Evolutionary conservation across 2,888 invertebrate genomes (phyloP), one percentile per base, ranked within the genome.

Genomic region (Perithous albicinctus): DNA sequence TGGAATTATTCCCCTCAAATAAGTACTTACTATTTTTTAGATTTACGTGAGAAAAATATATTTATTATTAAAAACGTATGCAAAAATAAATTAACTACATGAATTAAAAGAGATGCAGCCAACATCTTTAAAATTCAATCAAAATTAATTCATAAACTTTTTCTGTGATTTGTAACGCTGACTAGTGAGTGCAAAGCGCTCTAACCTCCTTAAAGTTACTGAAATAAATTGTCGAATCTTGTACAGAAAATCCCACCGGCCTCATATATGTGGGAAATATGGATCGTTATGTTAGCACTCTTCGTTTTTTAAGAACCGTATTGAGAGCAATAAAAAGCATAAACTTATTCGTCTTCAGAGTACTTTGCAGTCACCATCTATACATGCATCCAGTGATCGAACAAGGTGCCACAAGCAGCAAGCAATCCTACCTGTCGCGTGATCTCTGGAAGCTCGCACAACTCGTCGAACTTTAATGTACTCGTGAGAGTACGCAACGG

Each of bases 361-460:
- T 1, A 51, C 48, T 69, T 46, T 54, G 12, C n/a, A 69, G 43
- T 48, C 18, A 20, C 18, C 12, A 46, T 64, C 41, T 15, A 15
- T 8, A 38, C 20, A 82, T 72, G 56, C 26, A 56, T 41, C 18
- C 41, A 8, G 56, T 32, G 56, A 38, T 56, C 29, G 43, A 10
- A 38, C 23, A 20, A n/a, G 38, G 43, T 64, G 63, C 20, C 18
- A 18, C 46, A n/a, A 32, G 38, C 48, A 59, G 18, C 18, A 73
- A 48, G 73, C 77, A 32, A 63, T 73, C 38, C 72, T 56, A 59
- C 73, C 67, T 77, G 67, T 77, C 82, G 82, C 80, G 73, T 77
- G 72, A 76, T 76, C 79, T 75, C 72, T 20, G 38, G 56, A 63
- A 56, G 46, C 75, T 63, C 43, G 66, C 32, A 38, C 51, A 67